A percentile compares a stretch with the other conserved stretches of the same genome.
These are phyloP conservation scores for Calameuta idolon DNA, from an alignment of 2,888 invertebrate species.

Conservation along the genomic window DNA sequence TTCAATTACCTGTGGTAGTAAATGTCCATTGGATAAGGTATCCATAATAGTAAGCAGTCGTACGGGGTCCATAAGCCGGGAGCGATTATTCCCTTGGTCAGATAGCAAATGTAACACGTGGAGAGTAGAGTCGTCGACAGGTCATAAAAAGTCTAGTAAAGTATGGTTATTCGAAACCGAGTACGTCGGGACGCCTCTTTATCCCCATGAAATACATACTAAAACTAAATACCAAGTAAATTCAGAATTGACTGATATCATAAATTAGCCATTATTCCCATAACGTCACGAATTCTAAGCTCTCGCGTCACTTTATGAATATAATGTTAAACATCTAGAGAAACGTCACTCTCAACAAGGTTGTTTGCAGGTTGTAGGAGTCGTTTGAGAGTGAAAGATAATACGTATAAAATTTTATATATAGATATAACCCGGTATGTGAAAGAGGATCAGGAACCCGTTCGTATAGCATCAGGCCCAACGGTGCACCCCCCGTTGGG, in stretches of 20 bases:
- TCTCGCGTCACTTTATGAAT: not conserved
- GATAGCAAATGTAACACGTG: not conserved
- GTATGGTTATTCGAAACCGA: not conserved
- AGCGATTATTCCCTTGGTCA: not conserved
- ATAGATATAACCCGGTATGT: not conserved
- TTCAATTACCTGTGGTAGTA: constrained; percentile 51
- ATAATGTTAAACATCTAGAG: not conserved
- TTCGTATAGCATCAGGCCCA: constrained; percentile 10
- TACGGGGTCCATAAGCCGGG: not conserved
- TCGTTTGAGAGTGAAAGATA: not conserved
- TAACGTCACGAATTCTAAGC: not conserved
- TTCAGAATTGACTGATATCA: not conserved
- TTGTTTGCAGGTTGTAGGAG: not conserved
- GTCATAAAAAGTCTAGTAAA: not conserved
- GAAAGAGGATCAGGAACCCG: constrained; percentile 10
- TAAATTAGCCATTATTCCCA: not conserved
- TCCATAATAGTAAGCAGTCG: not conserved
- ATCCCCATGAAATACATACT: not conserved
- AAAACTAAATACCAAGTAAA: not conserved
- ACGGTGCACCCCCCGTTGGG: constrained; percentile 31
- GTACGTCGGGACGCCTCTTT: not conserved
- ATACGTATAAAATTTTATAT: not conserved
- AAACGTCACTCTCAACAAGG: not conserved
- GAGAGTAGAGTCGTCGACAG: not conserved
- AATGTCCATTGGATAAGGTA: constrained; percentile 34